Conservation (phyloP, 2,888 invertebrate genomes). For the Nomada flava region DNA sequence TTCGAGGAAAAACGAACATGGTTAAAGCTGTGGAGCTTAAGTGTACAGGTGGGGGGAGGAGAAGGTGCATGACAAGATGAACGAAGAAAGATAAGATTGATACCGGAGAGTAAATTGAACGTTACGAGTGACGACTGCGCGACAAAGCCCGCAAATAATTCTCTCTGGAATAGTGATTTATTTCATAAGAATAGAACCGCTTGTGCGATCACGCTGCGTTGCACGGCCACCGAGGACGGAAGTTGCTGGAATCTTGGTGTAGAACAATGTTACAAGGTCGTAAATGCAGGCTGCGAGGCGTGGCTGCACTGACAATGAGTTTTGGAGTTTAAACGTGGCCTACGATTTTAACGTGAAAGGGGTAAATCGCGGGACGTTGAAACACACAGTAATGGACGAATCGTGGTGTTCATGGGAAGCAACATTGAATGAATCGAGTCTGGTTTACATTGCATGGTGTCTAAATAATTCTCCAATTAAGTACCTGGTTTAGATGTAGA, state of each 20-base stretch:
- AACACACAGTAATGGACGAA: not conserved
- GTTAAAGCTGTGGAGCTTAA: slow-evolving; percentile 64
- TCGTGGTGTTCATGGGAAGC: not conserved
- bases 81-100: slow-evolving; percentile 78
- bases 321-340: not conserved
- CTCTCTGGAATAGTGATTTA: slow-evolving; percentile 62
- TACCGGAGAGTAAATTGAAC: slow-evolving; percentile 77
- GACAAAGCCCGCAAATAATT: slow-evolving; percentile 73
- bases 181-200: slow-evolving; percentile 47
- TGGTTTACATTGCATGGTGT: too few species aligned
- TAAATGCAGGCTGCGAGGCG: not conserved
- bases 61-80: slow-evolving; percentile 57
- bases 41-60: slow-evolving; percentile 37
- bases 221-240: not conserved
- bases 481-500: not conserved
- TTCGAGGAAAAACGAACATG: slow-evolving; percentile 56
- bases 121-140: slow-evolving; percentile 71
- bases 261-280: not conserved
- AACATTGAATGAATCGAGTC: too few species aligned
- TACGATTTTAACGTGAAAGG: not conserved
- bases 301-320: not conserved
- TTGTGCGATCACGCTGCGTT: not conserved
- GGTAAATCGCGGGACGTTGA: not conserved
- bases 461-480: too few species aligned
- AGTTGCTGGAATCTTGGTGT: not conserved